Evolutionary conservation across 2,113 vertebrate species (phyloP).

Genomic region (Nothocercus nigrocapillus): DNA sequence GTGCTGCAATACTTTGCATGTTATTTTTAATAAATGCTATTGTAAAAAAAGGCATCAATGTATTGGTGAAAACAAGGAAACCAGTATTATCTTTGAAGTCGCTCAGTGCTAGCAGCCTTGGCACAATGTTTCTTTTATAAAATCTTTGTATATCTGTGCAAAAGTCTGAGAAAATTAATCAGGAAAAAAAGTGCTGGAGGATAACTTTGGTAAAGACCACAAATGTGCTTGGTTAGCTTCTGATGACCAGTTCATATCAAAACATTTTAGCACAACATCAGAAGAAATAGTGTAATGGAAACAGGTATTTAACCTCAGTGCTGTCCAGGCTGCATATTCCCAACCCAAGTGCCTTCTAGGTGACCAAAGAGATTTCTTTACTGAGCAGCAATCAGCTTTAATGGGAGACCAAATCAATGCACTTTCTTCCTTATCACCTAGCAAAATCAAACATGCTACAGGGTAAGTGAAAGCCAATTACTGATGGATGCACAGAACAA

Average conservation of each 20-base stretch:
- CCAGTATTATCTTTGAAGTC: background rate
- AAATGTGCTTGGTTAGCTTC: background rate
- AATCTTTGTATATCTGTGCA: background rate
- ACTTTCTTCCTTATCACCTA: conserved; percentile 15
- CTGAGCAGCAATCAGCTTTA: background rate
- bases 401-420: background rate
- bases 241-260: background rate
- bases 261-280: conserved; percentile 4
- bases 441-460: background rate
- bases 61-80: background rate
- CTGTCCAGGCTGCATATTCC: background rate
- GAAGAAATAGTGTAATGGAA: background rate
- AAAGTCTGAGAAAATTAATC: background rate
- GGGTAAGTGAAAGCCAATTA: background rate
- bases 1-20: background rate
- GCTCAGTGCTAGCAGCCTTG: background rate
- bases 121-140: background rate
- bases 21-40: background rate
- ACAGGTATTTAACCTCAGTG: conserved; percentile 26
- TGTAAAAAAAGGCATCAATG: background rate
- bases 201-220: background rate
- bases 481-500: background rate
- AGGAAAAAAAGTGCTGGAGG: background rate
- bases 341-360: background rate
- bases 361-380: conserved; percentile 16